Evolutionary conservation across 2,113 vertebrate species (phyloP), one percentile per base, ranked within the genome.

Genomic region (Ptilonorhynchus violaceus): DNA sequence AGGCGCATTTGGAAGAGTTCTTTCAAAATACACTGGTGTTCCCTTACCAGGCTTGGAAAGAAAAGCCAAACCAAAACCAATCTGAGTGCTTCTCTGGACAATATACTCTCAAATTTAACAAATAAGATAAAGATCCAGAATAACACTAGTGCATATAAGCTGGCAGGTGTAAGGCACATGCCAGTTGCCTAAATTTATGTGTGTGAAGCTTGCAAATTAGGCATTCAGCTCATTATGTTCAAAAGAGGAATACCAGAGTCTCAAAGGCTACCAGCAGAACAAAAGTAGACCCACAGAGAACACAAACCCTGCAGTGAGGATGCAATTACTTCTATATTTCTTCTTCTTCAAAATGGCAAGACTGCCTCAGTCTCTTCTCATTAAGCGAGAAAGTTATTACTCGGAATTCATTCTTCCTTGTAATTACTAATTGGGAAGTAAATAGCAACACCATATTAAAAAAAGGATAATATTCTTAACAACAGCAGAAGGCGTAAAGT

Each of bases 351-450:
- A 74, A 89, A 83, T 24, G 41, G 77, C 62, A 83, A 91, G 62
- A 62, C 58, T 83, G 69, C 83, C 88, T 85, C 33, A 44, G 67
- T 70, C 59, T 88, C 69, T 88, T 80, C 87, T 93, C 76, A 88
- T 92, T 93, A 96, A 90, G 52, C 52, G 73, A 81, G 44, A 75
- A 95, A 92, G 52, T 75, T 96, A 95, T 75, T 72, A 78, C 58
- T 75, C 2, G 0, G 63, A 88, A 85, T 87, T 44, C 44, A 84
- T 96, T 94, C 60, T 31, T 68, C 66, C 66, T 73, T 87, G 53
- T 93, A 95, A 94, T 93, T 89, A 88, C 81, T 95, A 93, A 79
- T 30, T 85, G 74, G 47, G 58, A 91, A 92, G 67, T 76, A 62
- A 94, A 82, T 39, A 95, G 74, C 33, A 91, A 82, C 55, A 49